Conservation (phyloP, 1,140 invertebrate genomes). For the Liolophura sinensis region DNA sequence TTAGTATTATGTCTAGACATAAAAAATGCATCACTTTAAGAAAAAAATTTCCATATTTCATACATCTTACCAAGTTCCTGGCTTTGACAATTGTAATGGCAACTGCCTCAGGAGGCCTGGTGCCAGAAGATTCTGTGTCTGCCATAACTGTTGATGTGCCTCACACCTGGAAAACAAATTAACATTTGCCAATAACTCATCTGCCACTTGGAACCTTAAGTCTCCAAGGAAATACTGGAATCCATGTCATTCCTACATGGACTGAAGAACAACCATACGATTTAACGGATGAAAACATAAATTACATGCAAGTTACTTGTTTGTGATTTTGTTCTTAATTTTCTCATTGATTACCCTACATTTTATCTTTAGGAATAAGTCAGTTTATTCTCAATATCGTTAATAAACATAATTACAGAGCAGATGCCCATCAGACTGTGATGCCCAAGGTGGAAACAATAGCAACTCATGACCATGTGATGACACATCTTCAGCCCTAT, state of each 20-base stretch:
- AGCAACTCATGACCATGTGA: no score
- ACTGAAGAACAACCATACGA: no score
- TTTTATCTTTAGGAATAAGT: no score
- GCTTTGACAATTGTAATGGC: conserved; percentile 43
- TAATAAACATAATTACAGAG: no score
- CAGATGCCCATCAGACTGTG: no score
- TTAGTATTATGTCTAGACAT: conserved; percentile 1
- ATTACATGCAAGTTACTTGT: no score
- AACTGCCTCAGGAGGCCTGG: conserved; percentile 47
- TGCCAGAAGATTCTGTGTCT: conserved; percentile 30
- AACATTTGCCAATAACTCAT: not conserved
- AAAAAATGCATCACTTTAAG: conserved; percentile 3
- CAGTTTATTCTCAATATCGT: no score
- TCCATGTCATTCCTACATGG: not conserved
- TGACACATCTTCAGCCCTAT: no score
- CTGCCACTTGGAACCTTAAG: not conserved
- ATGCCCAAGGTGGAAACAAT: no score
- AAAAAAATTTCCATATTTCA: conserved; percentile 5
- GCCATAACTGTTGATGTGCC: conserved; percentile 22
- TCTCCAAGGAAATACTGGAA: not conserved
- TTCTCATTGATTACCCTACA: no score
- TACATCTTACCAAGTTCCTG: conserved; percentile 44
- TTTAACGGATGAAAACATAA: no score
- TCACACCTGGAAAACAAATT: not conserved
- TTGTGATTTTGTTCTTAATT: no score